Evolutionary conservation across 2,113 vertebrate species (phyloP).

Genomic region (Serinus canaria): DNA sequence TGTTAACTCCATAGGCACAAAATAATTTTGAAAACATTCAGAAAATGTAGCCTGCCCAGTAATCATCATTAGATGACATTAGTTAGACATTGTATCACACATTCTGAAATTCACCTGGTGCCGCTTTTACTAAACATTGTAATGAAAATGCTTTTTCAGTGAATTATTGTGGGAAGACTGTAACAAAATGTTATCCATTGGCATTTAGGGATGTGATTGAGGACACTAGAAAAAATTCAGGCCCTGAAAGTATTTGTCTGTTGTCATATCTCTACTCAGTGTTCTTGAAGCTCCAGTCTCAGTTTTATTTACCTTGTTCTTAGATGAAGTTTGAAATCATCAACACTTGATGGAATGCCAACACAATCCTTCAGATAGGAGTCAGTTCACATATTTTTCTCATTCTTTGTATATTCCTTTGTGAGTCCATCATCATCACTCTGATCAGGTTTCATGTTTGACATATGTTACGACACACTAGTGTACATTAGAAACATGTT

Average conservation of each 20-base stretch:
- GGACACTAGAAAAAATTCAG: neutral
- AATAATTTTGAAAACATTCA: neutral
- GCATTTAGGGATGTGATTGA: neutral
- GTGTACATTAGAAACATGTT: neutral
- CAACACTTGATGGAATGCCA: neutral
- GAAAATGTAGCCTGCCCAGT: neutral
- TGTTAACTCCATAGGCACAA: neutral
- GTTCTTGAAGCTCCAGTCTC: neutral
- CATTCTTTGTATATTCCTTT: neutral
- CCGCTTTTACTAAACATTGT: neutral
- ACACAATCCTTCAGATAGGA: neutral
- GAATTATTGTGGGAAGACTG: neutral
- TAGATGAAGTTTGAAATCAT: neutral
- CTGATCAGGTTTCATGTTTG: constrained; percentile 19
- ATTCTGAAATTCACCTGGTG: neutral
- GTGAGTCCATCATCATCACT: constrained; percentile 9
- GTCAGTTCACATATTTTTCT: neutral
- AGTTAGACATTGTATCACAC: neutral
- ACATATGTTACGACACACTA: constrained; percentile 41
- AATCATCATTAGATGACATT: neutral
- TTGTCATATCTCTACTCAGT: neutral
- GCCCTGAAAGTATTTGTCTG: neutral
- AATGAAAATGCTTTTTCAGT: neutral
- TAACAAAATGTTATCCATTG: neutral
- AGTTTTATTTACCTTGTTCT: neutral